A percentile compares a stretch with the other conserved stretches of the same genome.
Evolutionary conservation across 2,113 vertebrate species (phyloP).

Genomic region (Vombatus ursinus): DNA sequence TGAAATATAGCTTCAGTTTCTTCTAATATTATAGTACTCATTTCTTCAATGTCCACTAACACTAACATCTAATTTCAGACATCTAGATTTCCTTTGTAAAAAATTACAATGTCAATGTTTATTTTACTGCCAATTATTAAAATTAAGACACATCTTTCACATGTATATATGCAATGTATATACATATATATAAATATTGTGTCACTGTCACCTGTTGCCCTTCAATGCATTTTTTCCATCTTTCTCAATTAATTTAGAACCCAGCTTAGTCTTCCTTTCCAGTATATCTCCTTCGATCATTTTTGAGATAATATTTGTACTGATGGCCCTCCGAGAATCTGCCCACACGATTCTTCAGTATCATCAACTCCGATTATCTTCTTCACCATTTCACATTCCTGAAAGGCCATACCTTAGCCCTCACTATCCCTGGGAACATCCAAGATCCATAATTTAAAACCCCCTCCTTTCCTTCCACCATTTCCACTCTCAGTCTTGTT

Average conservation of each 20-base stretch:
- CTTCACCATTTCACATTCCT: neutral
- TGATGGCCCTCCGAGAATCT: neutral
- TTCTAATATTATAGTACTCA: neutral
- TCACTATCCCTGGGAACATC: neutral
- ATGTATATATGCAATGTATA: neutral
- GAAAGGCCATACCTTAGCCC: too few species aligned
- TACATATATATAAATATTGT: neutral
- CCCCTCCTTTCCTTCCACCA: neutral
- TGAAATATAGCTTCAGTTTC: neutral
- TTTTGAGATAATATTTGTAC: neutral
- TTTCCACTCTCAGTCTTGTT: neutral
- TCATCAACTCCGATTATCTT: neutral
- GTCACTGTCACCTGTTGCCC: neutral
- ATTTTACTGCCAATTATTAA: neutral
- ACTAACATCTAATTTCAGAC: neutral
- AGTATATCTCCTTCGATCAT: neutral
- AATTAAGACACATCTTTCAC: neutral
- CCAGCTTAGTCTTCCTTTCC: neutral
- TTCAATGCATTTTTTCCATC: neutral
- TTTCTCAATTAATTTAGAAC: neutral
- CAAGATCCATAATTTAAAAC: neutral
- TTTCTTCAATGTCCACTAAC: neutral
- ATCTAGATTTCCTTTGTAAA: neutral
- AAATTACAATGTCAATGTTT: neutral
- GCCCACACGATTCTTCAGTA: neutral